phyloP scores from a whole-genome alignment of 2,113 vertebrate genomes.

The Egretta garzetta region DNA sequence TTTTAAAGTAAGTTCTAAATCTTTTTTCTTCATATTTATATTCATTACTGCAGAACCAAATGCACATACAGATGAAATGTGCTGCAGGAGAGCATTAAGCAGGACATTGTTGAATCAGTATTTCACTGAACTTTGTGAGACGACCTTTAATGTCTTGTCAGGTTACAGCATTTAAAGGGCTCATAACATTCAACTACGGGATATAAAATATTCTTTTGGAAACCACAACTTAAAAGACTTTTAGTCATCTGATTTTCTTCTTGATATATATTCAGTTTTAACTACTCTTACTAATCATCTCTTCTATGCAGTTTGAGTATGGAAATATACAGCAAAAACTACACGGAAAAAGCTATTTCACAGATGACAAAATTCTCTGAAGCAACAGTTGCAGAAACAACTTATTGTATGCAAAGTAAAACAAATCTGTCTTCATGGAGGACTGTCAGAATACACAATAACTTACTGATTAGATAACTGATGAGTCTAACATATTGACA shows the following conservation, averaged over 20 bases:
- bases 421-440: conserved; percentile 33
- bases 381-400: conserved; percentile 29
- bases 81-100: neutral
- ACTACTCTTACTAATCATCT: neutral
- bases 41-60: neutral
- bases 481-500: conserved; percentile 25
- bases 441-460: conserved; percentile 43
- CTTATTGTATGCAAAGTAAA: conserved; percentile 54
- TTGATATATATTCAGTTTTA: neutral
- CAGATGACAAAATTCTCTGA: conserved; percentile 22
- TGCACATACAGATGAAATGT: neutral
- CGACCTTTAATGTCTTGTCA: neutral
- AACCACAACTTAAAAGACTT: neutral
- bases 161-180: neutral
- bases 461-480: conserved; percentile 8
- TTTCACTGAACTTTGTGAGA: neutral
- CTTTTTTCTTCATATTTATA: neutral
- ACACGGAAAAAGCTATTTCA: conserved; percentile 48
- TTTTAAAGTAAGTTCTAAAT: neutral
- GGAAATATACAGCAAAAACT: neutral
- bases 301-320: neutral
- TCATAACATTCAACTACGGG: neutral
- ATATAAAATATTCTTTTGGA: neutral
- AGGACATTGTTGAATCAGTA: neutral
- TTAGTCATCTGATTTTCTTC: neutral